phyloP scores from a whole-genome alignment of 2,888 invertebrate species.

The Drosophila kambysellisi region DNA sequence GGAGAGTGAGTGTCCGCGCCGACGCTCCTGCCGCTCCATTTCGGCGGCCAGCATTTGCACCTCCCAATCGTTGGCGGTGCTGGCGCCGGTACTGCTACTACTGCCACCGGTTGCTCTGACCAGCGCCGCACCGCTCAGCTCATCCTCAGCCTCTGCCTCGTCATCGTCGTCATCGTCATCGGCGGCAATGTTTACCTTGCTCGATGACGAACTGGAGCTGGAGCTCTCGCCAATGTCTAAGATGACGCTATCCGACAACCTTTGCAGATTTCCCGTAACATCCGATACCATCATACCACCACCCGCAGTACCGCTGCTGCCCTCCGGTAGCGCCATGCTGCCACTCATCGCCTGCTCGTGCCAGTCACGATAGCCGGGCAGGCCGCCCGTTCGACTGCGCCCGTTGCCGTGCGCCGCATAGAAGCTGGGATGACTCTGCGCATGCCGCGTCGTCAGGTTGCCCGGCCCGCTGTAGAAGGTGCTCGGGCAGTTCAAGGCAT shows the following conservation, averaged over 20 bases:
- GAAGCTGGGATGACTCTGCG: constrained; percentile 70
- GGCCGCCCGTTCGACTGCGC: constrained; percentile 30
- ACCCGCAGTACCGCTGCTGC: constrained; percentile 1
- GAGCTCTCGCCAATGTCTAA: constrained; percentile 83
- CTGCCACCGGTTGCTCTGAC: constrained; percentile 19
- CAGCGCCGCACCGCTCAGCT: constrained; percentile 54
- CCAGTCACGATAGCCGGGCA: constrained; percentile 67
- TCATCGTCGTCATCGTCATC: constrained; percentile 71
- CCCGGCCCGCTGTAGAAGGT: constrained; percentile 67
- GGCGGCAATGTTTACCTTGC: constrained; percentile 77
- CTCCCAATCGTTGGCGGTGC: constrained; percentile 89
- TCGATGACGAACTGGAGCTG: constrained; percentile 82
- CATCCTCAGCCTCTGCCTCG: constrained; percentile 75
- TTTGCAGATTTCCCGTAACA: constrained; percentile 85
- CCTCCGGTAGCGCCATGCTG: constrained; percentile 7
- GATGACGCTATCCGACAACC: constrained; percentile 84
- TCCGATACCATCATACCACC: constrained; percentile 75
- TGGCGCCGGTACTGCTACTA: constrained; percentile 7
- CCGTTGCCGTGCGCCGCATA: constrained; percentile 62
- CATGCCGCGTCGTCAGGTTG: constrained; percentile 61
- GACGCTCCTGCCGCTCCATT: constrained; percentile 87
- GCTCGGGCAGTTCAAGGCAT: constrained; percentile 65
- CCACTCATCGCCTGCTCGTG: constrained; percentile 35
- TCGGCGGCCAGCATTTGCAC: constrained; percentile 92
- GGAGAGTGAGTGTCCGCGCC: constrained; percentile 80